These are phyloP conservation scores for Apostichopus parvimensis DNA, from an alignment of 35 echinoderm and acorn worm genomes.

Conservation along the genomic window DNA sequence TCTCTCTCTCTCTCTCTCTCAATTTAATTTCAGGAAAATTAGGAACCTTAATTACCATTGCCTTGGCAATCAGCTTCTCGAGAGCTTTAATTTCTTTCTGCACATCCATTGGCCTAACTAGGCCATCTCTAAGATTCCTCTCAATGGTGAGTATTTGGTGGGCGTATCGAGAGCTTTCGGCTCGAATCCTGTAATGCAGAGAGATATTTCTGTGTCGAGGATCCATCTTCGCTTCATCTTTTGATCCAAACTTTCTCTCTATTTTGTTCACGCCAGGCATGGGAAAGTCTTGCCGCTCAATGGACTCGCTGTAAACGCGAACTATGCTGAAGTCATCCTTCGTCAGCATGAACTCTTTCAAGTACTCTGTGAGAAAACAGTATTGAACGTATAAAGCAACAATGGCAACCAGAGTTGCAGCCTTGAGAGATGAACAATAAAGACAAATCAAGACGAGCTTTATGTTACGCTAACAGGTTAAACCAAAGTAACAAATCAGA, in stretches of 20 bases:
- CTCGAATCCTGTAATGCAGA: slow-evolving; percentile 58
- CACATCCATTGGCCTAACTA: too few relatives aligned
- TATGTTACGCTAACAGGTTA: too few relatives aligned
- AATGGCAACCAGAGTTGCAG: too few relatives aligned
- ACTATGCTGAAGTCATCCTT: slow-evolving; percentile 53
- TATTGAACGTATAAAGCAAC: too few relatives aligned
- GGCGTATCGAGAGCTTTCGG: neutral
- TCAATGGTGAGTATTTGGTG: slow-evolving; percentile 23
- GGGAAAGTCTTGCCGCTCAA: slow-evolving; percentile 54
- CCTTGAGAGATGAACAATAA: too few relatives aligned
- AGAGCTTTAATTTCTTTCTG: too few relatives aligned
- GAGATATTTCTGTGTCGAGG: neutral
- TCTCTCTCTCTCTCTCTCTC: too few relatives aligned
- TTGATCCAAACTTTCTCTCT: slow-evolving; percentile 34
- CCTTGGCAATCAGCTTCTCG: neutral
- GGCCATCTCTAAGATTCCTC: neutral
- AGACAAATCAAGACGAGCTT: too few relatives aligned
- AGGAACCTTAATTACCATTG: neutral
- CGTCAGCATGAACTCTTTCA: slow-evolving; percentile 47
- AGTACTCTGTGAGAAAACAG: slow-evolving; percentile 48
- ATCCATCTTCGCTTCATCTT: slow-evolving; percentile 32
- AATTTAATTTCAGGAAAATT: too few relatives aligned
- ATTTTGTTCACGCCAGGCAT: slow-evolving; percentile 1
- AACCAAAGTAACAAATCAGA: too few relatives aligned
- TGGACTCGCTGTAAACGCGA: slow-evolving; percentile 85